Conservation (phyloP, 2,888 invertebrate genomes). For the Rhagonycha lutea region DNA sequence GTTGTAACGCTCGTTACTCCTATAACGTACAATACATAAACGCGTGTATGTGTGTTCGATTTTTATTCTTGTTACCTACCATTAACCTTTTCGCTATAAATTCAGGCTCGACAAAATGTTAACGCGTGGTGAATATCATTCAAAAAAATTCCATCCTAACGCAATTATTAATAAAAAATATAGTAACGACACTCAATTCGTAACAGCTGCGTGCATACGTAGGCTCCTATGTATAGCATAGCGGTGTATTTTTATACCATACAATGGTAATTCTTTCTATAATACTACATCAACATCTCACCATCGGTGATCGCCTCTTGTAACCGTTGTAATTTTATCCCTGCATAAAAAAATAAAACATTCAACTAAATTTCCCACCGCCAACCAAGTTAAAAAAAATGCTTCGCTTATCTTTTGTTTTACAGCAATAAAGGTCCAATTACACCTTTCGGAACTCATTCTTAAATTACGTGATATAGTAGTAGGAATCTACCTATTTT, state of each 20-base stretch:
- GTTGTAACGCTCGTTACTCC: not conserved
- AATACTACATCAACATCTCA: constrained; percentile 14
- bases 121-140: not conserved
- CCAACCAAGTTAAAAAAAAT: not conserved
- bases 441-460: not conserved
- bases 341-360: not conserved
- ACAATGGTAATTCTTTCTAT: constrained; percentile 11
- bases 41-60: not conserved
- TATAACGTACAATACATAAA: not conserved
- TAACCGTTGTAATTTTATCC: not conserved
- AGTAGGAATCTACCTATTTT: not conserved
- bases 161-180: constrained; percentile 1
- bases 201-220: constrained; percentile 30
- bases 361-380: not conserved
- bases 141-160: not conserved
- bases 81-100: not conserved
- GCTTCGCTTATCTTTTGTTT: not conserved
- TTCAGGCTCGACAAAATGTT: not conserved
- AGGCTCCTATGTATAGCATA: constrained; percentile 16
- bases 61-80: not conserved
- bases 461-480: not conserved
- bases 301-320: not conserved
- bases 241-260: constrained; percentile 24
- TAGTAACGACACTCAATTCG: constrained; percentile 2
- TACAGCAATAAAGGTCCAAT: not conserved